These are phyloP conservation scores for Neosalanx taihuensis DNA, from an alignment of 2,797 vertebrate species.

Conservation along the genomic window DNA sequence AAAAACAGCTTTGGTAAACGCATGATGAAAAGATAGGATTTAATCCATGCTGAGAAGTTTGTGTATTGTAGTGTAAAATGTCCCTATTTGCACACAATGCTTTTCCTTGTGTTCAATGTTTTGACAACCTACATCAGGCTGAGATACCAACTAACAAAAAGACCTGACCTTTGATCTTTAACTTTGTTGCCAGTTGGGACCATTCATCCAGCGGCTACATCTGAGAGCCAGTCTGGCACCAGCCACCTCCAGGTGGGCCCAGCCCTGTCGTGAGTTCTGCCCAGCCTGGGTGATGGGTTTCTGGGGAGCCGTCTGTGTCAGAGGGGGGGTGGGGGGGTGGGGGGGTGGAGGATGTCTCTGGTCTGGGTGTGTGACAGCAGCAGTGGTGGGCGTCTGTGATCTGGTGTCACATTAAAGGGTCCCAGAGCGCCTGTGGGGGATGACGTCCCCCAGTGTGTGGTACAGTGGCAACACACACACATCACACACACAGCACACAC, in stretches of 20 bases:
- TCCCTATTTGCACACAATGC: no score
- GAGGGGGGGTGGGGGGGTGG: constrained; percentile 6
- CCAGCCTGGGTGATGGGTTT: constrained; percentile 50
- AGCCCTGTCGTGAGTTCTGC: constrained; percentile 45
- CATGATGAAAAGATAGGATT: neutral
- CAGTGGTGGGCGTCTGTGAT: constrained; percentile 58
- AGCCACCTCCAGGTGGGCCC: constrained; percentile 49
- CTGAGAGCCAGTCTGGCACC: constrained; percentile 65
- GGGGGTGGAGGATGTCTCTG: constrained; percentile 42
- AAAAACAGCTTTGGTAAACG: neutral
- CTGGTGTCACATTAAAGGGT: constrained; percentile 68
- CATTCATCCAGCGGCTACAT: constrained; percentile 53
- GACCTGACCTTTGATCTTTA: constrained; percentile 53
- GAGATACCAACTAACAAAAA: neutral
- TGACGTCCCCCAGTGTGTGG: neutral
- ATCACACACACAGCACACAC: no score
- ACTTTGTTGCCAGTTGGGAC: constrained; percentile 16
- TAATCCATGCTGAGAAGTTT: neutral
- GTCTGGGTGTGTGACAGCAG: constrained; percentile 62
- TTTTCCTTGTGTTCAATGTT: no score
- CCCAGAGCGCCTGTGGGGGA: neutral
- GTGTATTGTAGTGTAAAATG: neutral
- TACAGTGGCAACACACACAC: neutral
- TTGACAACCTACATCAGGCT: no score
- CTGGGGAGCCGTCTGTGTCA: constrained; percentile 33